Evolutionary conservation across 1,140 invertebrate species (phyloP).

Genomic region (Drosophila nigromelanica): DNA sequence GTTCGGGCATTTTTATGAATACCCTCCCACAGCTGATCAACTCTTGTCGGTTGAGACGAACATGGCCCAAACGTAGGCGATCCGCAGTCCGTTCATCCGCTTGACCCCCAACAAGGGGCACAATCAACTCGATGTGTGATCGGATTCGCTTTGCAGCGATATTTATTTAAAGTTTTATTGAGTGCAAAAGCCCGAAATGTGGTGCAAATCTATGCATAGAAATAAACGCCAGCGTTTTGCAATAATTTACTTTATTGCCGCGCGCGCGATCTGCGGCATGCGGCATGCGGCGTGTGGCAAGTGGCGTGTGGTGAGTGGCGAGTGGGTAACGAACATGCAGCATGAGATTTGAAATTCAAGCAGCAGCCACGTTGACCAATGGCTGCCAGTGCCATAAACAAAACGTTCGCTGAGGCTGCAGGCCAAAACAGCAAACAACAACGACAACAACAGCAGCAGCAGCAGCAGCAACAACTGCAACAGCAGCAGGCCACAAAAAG

Average conservation of each 20-base stretch:
- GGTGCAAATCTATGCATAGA: constrained; percentile 71
- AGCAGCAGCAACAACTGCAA: constrained; percentile 48
- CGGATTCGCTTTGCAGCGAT: constrained; percentile 22
- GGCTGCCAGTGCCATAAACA: constrained; percentile 74
- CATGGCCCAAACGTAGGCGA: constrained; percentile 2
- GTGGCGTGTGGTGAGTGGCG: constrained; percentile 28
- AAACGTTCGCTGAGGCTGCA: constrained; percentile 57
- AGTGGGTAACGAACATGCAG: constrained; percentile 49
- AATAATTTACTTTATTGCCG: constrained; percentile 74
- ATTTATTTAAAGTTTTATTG: constrained; percentile 66
- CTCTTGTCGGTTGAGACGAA: background rate
- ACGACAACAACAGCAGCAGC: constrained; percentile 48
- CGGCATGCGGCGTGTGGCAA: constrained; percentile 11
- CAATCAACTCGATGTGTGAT: constrained; percentile 24
- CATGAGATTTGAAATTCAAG: constrained; percentile 75
- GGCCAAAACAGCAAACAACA: constrained; percentile 50
- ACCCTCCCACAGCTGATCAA: background rate
- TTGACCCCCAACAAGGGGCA: constrained; percentile 11
- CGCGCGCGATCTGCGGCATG: constrained; percentile 2
- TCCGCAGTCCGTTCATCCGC: background rate
- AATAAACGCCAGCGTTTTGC: constrained; percentile 48
- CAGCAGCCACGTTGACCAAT: constrained; percentile 70
- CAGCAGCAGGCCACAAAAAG: constrained; percentile 51
- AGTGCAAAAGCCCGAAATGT: constrained; percentile 64
- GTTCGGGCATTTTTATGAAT: background rate